phyloP scores from a whole-genome alignment of 1,140 invertebrate genomes.

The Platyscapa corneri region DNA sequence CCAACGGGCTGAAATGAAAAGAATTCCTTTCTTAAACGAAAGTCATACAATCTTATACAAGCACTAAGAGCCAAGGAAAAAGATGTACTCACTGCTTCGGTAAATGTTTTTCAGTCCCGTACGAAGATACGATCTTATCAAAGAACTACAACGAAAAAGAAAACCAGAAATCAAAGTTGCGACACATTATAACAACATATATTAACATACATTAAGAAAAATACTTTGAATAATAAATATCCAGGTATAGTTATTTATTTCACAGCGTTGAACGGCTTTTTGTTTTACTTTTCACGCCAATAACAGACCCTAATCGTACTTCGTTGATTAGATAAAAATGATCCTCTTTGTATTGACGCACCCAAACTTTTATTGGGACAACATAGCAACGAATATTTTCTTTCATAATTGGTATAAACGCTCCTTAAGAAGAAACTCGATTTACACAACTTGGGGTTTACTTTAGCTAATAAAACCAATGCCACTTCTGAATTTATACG shows the following conservation, averaged over 20 bases:
- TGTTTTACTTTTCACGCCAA: too few relatives aligned
- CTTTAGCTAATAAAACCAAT: background rate
- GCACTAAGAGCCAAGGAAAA: background rate
- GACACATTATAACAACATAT: background rate
- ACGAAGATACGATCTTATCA: conserved; percentile 8
- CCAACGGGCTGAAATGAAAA: background rate
- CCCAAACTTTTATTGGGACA: too few relatives aligned
- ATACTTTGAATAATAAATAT: too few relatives aligned
- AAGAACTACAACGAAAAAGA: background rate
- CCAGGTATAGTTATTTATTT: too few relatives aligned
- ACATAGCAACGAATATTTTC: background rate
- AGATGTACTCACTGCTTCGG: background rate
- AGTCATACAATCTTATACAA: conserved; percentile 6
- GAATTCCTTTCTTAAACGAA: conserved; percentile 13
- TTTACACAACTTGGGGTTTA: background rate
- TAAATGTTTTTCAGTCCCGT: background rate
- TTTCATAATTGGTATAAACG: background rate
- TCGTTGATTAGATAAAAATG: too few relatives aligned
- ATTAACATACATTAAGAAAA: background rate
- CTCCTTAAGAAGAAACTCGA: background rate
- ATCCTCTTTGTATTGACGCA: too few relatives aligned
- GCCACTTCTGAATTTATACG: background rate
- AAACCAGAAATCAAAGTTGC: background rate
- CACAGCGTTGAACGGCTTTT: too few relatives aligned
- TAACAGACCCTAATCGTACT: too few relatives aligned